Evolutionary conservation across 53 echinoderm and acorn worm species (phyloP).

Genomic region (Holothuria scabra): DNA sequence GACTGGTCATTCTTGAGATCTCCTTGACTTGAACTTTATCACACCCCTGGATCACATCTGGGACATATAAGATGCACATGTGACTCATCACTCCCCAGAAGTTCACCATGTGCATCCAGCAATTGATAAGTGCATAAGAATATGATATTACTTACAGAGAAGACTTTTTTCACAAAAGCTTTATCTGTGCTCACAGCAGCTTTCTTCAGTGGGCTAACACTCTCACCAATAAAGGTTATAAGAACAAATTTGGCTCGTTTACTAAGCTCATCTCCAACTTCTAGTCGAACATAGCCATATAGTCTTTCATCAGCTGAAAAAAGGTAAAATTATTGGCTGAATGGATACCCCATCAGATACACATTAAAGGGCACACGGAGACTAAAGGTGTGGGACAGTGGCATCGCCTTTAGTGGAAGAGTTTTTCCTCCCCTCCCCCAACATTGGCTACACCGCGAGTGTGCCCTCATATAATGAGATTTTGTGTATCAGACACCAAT

Average conservation of each 20-base stretch:
- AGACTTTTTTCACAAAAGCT: conserved; percentile 66
- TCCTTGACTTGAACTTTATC: too few relatives aligned
- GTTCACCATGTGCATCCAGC: too few relatives aligned
- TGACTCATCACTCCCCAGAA: too few relatives aligned
- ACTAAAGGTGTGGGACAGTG: not conserved
- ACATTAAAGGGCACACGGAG: not conserved
- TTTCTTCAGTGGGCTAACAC: conserved; percentile 69
- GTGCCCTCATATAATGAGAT: too few relatives aligned
- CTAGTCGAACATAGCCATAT: conserved; percentile 73
- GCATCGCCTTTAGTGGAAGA: too few relatives aligned
- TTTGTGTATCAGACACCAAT: too few relatives aligned
- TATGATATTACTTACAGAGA: conserved; percentile 66
- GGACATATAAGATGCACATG: too few relatives aligned
- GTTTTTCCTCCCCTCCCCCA: too few relatives aligned
- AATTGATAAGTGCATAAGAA: too few relatives aligned
- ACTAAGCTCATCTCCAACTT: conserved; percentile 92
- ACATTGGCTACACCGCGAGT: too few relatives aligned
- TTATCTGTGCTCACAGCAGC: conserved; percentile 97
- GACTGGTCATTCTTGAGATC: too few relatives aligned
- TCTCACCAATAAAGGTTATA: conserved; percentile 86
- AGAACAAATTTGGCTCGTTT: conserved; percentile 87
- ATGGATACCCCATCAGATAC: not conserved
- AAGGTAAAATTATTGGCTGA: not conserved
- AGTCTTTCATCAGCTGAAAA: conserved; percentile 76
- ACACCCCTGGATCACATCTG: too few relatives aligned